Percentiles rank a stretch among this genome's conserved stretches.
phyloP scores from a whole-genome alignment of 2,888 invertebrate genomes.

The Taphrorychus bicolor region DNA sequence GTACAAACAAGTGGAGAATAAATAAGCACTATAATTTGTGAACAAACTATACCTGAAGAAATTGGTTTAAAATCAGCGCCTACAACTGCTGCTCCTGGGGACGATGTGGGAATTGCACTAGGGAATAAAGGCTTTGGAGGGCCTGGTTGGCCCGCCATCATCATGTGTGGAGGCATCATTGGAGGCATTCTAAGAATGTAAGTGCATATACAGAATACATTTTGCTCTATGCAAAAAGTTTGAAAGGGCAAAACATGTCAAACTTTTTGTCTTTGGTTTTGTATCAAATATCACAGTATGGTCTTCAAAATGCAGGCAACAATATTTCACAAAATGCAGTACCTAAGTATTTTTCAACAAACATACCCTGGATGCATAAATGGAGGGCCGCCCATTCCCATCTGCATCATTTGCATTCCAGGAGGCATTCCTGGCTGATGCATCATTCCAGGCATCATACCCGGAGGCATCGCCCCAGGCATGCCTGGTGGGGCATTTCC shows the following conservation, averaged over 20 bases:
- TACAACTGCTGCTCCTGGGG: constrained; percentile 60
- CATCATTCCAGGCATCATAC: constrained; percentile 63
- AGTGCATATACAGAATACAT: too few relatives aligned
- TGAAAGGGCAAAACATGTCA: too few relatives aligned
- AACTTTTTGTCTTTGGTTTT: too few relatives aligned
- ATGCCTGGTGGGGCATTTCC: constrained; percentile 69
- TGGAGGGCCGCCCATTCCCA: constrained; percentile 81
- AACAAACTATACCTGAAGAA: constrained; percentile 69
- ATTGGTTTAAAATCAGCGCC: constrained; percentile 69
- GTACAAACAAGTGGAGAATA: too few relatives aligned
- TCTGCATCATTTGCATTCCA: constrained; percentile 64
- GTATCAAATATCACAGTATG: too few relatives aligned
- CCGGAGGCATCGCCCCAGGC: constrained; percentile 66
- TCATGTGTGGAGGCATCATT: constrained; percentile 63
- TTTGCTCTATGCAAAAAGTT: too few relatives aligned
- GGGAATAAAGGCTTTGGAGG: constrained; percentile 83
- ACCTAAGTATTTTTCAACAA: background rate
- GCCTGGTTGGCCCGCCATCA: constrained; percentile 65
- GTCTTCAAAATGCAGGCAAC: too few relatives aligned
- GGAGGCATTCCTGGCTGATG: constrained; percentile 66
- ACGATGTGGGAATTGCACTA: constrained; percentile 72
- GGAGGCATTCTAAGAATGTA: constrained; percentile 59
- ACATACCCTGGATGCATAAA: constrained; percentile 71
- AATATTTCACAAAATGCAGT: too few relatives aligned
- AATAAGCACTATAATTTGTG: too few relatives aligned